Percentiles rank a stretch among this genome's conserved stretches.
Evolutionary conservation across 2,888 invertebrate genomes (phyloP).

Genomic region (Keiferia lycopersicella): DNA sequence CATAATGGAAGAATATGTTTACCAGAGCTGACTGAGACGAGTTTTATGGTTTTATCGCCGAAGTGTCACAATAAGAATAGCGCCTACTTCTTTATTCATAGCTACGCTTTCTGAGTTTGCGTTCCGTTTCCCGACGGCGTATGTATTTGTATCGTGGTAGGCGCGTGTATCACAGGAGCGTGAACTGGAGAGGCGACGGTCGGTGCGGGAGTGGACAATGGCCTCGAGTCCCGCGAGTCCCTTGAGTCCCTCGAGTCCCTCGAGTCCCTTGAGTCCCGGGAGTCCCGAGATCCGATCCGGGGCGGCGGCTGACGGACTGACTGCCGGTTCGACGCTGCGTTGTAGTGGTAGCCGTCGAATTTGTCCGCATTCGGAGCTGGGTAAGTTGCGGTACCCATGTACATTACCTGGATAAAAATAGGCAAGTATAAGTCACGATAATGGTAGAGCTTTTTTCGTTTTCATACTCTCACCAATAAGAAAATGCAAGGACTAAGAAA

Average conservation of each 20-base stretch:
- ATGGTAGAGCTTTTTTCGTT: too few species aligned
- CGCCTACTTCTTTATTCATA: conserved; percentile 8
- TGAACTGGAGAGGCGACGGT: conserved; percentile 46
- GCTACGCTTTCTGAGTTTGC: conserved; percentile 19
- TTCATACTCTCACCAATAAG: too few species aligned
- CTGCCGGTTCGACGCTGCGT: conserved; percentile 72
- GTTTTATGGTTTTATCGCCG: neutral
- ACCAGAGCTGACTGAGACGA: too few species aligned
- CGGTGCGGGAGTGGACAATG: conserved; percentile 29
- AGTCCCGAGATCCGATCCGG: conserved; percentile 44
- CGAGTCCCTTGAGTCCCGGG: conserved; percentile 27
- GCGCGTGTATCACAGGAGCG: conserved; percentile 17
- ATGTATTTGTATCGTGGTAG: neutral
- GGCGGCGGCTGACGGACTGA: conserved; percentile 64
- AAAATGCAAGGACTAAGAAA: too few species aligned
- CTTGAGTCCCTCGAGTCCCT: neutral
- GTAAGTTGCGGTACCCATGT: conserved; percentile 74
- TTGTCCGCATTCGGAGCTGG: conserved; percentile 58
- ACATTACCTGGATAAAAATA: conserved; percentile 59
- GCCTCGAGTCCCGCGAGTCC: conserved; percentile 28
- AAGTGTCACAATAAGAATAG: conserved; percentile 7
- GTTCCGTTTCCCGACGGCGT: conserved; percentile 9
- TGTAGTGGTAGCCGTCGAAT: conserved; percentile 76
- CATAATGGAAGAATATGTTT: too few species aligned
- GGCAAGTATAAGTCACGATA: too few species aligned